These are phyloP conservation scores for Naso thynnoides DNA, from an alignment of 2,797 vertebrate species.

Conservation along the genomic window DNA sequence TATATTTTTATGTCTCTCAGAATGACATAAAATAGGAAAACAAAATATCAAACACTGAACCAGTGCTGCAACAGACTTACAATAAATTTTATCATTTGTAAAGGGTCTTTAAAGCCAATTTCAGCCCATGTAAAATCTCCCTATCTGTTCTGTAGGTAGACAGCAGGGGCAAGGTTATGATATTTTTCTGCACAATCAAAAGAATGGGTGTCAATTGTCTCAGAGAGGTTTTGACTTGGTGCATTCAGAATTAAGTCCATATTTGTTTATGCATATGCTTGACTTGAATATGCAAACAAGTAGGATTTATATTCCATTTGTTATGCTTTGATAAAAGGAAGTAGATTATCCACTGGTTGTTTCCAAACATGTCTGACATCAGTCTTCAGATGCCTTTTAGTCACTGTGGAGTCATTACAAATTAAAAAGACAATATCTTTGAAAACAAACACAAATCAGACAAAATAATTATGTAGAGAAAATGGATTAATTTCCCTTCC, in stretches of 20 bases:
- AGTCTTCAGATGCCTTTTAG: not conserved
- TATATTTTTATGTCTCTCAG: slow-evolving; percentile 23
- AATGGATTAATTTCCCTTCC: slow-evolving; percentile 19
- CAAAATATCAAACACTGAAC: not conserved
- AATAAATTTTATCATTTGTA: not conserved
- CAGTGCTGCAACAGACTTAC: not conserved
- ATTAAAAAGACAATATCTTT: slow-evolving; percentile 11
- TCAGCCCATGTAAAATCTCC: not conserved
- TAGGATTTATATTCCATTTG: slow-evolving; percentile 21
- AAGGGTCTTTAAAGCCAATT: slow-evolving; percentile 4
- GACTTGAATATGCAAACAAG: slow-evolving; percentile 15
- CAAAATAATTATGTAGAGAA: slow-evolving; percentile 4
- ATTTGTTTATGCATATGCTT: slow-evolving; percentile 10
- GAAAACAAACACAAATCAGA: slow-evolving; percentile 12
- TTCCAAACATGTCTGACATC: slow-evolving; percentile 1
- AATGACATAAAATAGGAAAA: slow-evolving; percentile 12
- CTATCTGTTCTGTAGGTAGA: slow-evolving; percentile 1
- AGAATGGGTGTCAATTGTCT: not conserved
- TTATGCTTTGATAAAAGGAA: slow-evolving; percentile 15
- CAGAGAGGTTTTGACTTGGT: slow-evolving; percentile 6
- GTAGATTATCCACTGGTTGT: not conserved
- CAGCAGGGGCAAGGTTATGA: slow-evolving; percentile 1
- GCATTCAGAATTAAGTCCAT: slow-evolving; percentile 14
- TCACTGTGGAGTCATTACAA: slow-evolving; percentile 5
- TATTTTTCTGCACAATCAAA: slow-evolving; percentile 3